Percentiles rank a stretch among this genome's conserved stretches.
Conservation (phyloP, 2,888 invertebrate genomes). For the Bhutanitis thaidina region DNA sequence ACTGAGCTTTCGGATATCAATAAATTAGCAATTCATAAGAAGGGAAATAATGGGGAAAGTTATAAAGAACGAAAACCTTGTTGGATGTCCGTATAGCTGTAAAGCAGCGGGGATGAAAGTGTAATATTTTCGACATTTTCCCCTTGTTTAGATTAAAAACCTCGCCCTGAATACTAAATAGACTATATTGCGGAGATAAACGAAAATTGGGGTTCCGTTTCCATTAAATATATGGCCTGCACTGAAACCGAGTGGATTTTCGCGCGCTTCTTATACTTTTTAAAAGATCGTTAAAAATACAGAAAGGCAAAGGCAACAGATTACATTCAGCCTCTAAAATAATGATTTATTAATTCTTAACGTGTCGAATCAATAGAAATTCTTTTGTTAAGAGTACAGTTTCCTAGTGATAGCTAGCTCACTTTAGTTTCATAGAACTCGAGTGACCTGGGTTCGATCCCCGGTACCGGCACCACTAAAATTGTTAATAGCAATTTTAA, state of each 20-base stretch:
- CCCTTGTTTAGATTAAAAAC: slow-evolving; percentile 22
- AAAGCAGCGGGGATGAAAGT: not conserved
- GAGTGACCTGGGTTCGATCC: no score
- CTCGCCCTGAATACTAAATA: slow-evolving; percentile 22
- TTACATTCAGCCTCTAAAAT: no score
- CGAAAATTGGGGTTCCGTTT: slow-evolving; percentile 3
- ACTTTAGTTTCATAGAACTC: no score
- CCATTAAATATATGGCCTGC: slow-evolving; percentile 4
- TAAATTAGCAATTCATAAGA: not conserved
- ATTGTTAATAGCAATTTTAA: no score
- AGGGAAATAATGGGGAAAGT: not conserved
- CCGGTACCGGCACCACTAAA: no score
- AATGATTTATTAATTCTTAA: no score
- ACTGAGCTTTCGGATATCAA: not conserved
- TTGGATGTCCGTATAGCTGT: not conserved
- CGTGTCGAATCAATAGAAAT: no score
- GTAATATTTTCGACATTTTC: slow-evolving; percentile 10
- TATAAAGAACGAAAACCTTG: not conserved
- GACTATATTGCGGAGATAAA: slow-evolving; percentile 8
- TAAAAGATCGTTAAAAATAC: not conserved
- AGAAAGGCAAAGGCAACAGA: not conserved
- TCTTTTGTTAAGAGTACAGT: not conserved
- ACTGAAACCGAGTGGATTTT: not conserved
- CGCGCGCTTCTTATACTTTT: not conserved
- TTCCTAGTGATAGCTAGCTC: no score